Percentiles rank a stretch among this genome's conserved stretches.
Conservation (phyloP, 2,888 invertebrate genomes). For the Orthosia gothica region DNA sequence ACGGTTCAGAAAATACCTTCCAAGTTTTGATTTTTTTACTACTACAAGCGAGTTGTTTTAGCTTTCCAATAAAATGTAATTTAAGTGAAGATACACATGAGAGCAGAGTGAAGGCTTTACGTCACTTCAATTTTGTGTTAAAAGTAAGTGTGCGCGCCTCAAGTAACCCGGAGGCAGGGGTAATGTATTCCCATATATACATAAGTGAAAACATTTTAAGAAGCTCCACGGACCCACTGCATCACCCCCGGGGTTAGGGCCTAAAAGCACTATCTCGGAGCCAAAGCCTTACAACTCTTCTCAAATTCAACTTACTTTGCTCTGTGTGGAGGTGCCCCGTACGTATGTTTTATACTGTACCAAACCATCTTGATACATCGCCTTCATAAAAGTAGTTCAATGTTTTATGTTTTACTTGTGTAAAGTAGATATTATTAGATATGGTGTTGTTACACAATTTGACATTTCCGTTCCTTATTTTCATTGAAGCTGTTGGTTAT, state of each 20-base stretch:
- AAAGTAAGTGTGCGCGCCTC: conserved; percentile 89
- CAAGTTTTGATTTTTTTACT: conserved; percentile 63
- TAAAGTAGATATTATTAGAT: too few species aligned
- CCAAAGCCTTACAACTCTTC: conserved; percentile 92
- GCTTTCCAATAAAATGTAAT: conserved; percentile 88
- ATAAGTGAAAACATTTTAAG: conserved; percentile 92
- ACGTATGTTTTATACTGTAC: conserved; percentile 76
- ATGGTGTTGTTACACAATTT: too few species aligned
- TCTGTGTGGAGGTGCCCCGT: conserved; percentile 86
- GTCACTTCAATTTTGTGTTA: conserved; percentile 91
- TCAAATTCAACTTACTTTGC: conserved; percentile 92
- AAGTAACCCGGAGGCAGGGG: conserved; percentile 89
- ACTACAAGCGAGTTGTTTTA: conserved; percentile 77
- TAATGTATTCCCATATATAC: conserved; percentile 92
- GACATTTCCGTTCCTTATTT: too few species aligned
- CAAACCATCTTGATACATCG: conserved; percentile 76
- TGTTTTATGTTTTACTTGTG: not conserved
- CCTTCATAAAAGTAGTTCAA: not conserved
- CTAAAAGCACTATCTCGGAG: conserved; percentile 92
- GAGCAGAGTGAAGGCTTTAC: conserved; percentile 89
- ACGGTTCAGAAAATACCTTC: conserved; percentile 53
- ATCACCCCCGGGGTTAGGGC: conserved; percentile 91
- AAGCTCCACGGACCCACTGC: conserved; percentile 91
- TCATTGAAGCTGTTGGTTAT: not conserved
- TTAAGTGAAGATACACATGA: conserved; percentile 88